Percentiles rank a stretch among this genome's conserved stretches.
phyloP scores from a whole-genome alignment of 2,888 invertebrate genomes.

The Galerucella pusilla region DNA sequence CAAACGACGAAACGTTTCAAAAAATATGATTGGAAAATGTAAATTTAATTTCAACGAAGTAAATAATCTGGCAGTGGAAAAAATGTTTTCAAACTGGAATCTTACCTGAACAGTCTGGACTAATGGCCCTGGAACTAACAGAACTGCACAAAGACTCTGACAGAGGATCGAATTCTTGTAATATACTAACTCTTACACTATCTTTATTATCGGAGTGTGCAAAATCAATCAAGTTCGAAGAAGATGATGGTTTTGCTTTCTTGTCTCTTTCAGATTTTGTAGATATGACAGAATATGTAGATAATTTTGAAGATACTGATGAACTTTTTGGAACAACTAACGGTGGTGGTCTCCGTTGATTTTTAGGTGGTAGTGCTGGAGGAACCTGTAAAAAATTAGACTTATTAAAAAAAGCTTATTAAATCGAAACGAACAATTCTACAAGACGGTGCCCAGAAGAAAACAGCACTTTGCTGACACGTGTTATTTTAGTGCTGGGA shows the following conservation, averaged over 20 bases:
- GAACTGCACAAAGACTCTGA: conserved; percentile 67
- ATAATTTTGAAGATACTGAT: conserved; percentile 30
- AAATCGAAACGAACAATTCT: too few relatives aligned
- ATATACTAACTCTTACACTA: conserved; percentile 74
- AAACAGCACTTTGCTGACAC: too few relatives aligned
- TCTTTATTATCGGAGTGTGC: conserved; percentile 66
- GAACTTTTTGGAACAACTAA: conserved; percentile 44
- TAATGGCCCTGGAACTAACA: conserved; percentile 57
- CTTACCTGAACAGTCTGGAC: conserved; percentile 65
- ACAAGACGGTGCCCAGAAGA: too few relatives aligned
- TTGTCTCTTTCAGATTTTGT: conserved; percentile 37
- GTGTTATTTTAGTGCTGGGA: too few relatives aligned
- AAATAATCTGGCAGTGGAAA: too few relatives aligned
- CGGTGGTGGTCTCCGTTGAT: conserved; percentile 58
- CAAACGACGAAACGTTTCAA: too few relatives aligned
- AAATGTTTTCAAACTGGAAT: background rate
- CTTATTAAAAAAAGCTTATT: background rate
- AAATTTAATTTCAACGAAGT: too few relatives aligned
- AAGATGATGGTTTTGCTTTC: conserved; percentile 36
- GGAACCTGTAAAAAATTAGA: conserved; percentile 47
- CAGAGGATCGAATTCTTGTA: conserved; percentile 90
- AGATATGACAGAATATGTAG: conserved; percentile 43
- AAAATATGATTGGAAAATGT: too few relatives aligned
- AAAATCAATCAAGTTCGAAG: conserved; percentile 70
- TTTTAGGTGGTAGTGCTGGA: conserved; percentile 62